phyloP scores from a whole-genome alignment of 2,888 invertebrate species.

The Xanthia icteritia region DNA sequence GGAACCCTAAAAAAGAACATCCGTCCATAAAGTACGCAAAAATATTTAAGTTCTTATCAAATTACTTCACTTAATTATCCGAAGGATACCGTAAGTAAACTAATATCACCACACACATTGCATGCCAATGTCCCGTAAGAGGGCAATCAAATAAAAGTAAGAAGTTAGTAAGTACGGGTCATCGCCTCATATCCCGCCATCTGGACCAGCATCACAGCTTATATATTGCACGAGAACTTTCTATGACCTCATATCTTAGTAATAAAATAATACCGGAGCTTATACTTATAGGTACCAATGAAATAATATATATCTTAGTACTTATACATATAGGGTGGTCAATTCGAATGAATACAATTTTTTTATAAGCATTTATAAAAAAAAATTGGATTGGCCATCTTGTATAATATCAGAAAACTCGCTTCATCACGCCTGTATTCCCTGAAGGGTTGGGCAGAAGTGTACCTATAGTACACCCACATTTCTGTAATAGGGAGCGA shows the following conservation, averaged over 20 bases:
- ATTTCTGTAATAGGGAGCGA: too few relatives aligned
- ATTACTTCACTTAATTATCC: not conserved
- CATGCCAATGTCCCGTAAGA: conserved; percentile 29
- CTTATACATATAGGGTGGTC: too few relatives aligned
- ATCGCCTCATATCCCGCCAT: conserved; percentile 77
- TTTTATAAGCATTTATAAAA: too few relatives aligned
- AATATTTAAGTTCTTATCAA: not conserved
- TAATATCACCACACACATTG: conserved; percentile 18
- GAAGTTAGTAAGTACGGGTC: conserved; percentile 71
- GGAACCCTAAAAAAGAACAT: not conserved
- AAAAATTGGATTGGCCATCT: too few relatives aligned
- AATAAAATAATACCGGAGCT: conserved; percentile 66
- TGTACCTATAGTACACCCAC: too few relatives aligned
- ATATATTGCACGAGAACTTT: conserved; percentile 80
- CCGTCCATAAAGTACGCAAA: not conserved
- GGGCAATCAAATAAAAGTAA: conserved; percentile 64
- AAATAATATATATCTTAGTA: too few relatives aligned
- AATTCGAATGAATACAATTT: too few relatives aligned
- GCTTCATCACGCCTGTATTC: too few relatives aligned
- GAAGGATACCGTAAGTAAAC: not conserved
- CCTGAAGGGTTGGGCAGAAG: too few relatives aligned
- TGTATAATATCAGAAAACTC: too few relatives aligned
- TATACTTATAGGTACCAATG: not conserved
- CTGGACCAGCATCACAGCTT: conserved; percentile 76
- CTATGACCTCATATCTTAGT: conserved; percentile 71